Evolutionary conservation across 2,113 vertebrate species (phyloP), one percentile per base, ranked within the genome.

Genomic region (Notothenia coriiceps): DNA sequence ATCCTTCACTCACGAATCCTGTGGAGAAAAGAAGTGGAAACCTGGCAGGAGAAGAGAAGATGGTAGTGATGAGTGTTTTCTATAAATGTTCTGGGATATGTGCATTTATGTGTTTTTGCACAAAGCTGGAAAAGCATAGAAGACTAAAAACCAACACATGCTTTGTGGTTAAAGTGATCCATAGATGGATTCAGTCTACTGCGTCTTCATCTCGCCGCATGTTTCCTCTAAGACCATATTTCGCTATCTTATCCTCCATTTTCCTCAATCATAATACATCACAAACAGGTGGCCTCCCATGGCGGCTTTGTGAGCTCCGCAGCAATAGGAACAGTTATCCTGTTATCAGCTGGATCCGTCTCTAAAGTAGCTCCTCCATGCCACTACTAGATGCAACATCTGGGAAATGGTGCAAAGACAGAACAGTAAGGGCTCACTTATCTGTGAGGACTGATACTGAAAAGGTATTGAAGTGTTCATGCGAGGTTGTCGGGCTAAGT

Each of bases 1-100:
- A 90, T 93, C 78, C 84, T 88, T 94, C 91, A 93, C 88, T 86
- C 79, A 71, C 17, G 63, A 89, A 85, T 83, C 81, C 82, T 62
- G 77, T 75, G 56, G 49, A 9, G 8, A 12, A 70, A 40, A 71
- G 18, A 59, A 78, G 18, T 40, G 46, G 20, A 77, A 44, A 61
- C 43, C 69, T 70, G 61, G 59, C 54, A 83, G 67, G 20, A 70
- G 63, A 77, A 55, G n/a, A 33, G 52, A 49, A 29, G 61, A 57
- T 25, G 46, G 55, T 49, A 35, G 63, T 6, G 17, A 71, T 12
- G 43, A 35, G 15, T 13, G 66, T 50, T 77, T 66, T 57, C 2
- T 13, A 8, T 49, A 29, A 47, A 50, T 56, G 56, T 40, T 65
- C 14, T 17, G 12, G 11, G 25, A 13, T 44, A 54, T 62, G 63